These are phyloP conservation scores for Brassicogethes aeneus DNA, from an alignment of 2,888 invertebrate species.

Conservation along the genomic window DNA sequence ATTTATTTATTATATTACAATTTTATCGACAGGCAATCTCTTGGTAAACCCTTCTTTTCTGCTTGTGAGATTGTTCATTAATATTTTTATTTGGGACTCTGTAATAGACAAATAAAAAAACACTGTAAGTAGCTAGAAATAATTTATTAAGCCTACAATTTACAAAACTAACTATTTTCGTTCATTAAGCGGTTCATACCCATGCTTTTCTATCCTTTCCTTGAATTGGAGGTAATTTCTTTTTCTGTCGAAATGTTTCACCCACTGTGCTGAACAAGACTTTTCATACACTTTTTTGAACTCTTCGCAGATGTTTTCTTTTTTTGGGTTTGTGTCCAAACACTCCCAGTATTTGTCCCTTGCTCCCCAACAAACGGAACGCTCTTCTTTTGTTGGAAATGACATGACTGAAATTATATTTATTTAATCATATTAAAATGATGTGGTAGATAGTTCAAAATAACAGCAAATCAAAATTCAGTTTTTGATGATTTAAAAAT, in stretches of 20 bases:
- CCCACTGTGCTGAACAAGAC: slow-evolving; percentile 78
- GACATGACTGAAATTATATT: slow-evolving; percentile 49
- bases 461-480: slow-evolving; percentile 15
- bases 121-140: not conserved
- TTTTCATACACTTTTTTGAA: slow-evolving; percentile 66
- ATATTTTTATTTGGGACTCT: not conserved
- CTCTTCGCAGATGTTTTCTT: slow-evolving; percentile 54
- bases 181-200: slow-evolving; percentile 69
- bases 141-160: not conserved
- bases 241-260: slow-evolving; percentile 89
- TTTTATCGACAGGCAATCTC: not conserved
- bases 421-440: slow-evolving; percentile 3
- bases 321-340: slow-evolving; percentile 53
- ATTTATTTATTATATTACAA: too few species aligned
- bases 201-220: slow-evolving; percentile 75
- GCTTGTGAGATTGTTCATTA: not conserved
- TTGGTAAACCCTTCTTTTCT: not conserved
- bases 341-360: slow-evolving; percentile 88
- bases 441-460: slow-evolving; percentile 15
- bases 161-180: not conserved
- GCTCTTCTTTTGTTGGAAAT: slow-evolving; percentile 70
- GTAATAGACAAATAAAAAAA: not conserved
- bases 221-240: slow-evolving; percentile 81
- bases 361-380: slow-evolving; percentile 74
- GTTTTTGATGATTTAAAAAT: slow-evolving; percentile 1